These are phyloP conservation scores for Botia almorhae DNA, from an alignment of 2,797 vertebrate genomes.

Conservation along the genomic window DNA sequence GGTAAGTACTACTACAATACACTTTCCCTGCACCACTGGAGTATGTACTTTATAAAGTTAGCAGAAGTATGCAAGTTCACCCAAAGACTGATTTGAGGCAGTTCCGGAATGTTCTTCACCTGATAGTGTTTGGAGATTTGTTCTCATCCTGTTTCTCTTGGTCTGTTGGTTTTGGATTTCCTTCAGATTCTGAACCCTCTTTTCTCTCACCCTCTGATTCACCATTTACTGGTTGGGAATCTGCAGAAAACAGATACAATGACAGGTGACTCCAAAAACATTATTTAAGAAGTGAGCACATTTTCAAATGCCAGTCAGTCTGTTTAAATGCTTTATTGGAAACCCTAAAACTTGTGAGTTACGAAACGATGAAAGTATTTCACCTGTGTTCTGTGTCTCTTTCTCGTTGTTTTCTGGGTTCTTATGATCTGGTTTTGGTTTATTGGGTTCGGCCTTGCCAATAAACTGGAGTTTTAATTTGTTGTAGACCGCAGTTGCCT, in stretches of 20 bases:
- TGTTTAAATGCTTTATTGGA: too few relatives aligned
- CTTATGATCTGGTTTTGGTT: constrained; percentile 75
- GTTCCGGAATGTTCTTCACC: constrained; percentile 61
- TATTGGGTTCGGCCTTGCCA: constrained; percentile 85
- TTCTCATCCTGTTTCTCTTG: constrained; percentile 70
- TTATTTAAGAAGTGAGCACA: not conserved
- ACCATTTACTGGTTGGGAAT: constrained; percentile 87
- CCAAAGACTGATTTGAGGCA: not conserved
- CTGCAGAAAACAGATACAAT: constrained; percentile 62
- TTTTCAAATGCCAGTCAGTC: not conserved
- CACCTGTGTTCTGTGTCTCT: constrained; percentile 70
- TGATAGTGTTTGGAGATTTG: constrained; percentile 70
- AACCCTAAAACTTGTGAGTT: not conserved
- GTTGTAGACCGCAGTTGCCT: constrained; percentile 92
- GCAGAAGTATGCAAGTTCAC: too few relatives aligned
- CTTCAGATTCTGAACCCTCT: constrained; percentile 67
- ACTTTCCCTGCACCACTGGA: too few relatives aligned
- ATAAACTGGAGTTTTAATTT: constrained; percentile 93
- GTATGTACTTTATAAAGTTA: too few relatives aligned
- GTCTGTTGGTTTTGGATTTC: constrained; percentile 69
- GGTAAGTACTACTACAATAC: too few relatives aligned
- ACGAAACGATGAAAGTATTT: not conserved
- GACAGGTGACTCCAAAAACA: not conserved
- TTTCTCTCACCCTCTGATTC: constrained; percentile 84
- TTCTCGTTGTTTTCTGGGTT: constrained; percentile 74